phyloP scores from a whole-genome alignment of 2,888 invertebrate species.

The Himalopsyche anomala region DNA sequence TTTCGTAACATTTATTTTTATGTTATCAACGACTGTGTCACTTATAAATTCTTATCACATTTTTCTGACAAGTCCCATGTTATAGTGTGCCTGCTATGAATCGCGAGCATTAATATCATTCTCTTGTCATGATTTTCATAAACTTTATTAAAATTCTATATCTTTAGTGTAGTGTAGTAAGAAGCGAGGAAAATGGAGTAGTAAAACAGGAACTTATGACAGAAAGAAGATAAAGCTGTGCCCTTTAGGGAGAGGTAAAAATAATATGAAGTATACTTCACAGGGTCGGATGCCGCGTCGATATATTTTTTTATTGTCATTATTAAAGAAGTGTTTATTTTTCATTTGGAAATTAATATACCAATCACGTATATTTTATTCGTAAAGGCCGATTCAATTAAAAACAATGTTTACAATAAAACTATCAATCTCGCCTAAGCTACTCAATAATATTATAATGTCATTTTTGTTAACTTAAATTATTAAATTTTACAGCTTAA shows the following conservation, averaged over 20 bases:
- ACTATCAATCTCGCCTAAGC: no score
- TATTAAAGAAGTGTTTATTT: no score
- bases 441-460: no score
- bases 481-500: no score
- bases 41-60: conserved; percentile 38
- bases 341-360: no score
- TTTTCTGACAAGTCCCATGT: conserved; percentile 35
- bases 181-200: conserved; percentile 20
- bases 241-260: conserved; percentile 34
- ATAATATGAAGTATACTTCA: background rate
- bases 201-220: conserved; percentile 42
- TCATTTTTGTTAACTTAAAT: no score
- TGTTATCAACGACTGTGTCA: background rate
- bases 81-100: conserved; percentile 35
- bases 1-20: no score
- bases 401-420: no score
- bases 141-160: conserved; percentile 40
- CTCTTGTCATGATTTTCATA: conserved; percentile 39
- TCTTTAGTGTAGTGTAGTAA: conserved; percentile 35
- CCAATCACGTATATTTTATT: no score
- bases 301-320: background rate
- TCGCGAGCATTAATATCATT: conserved; percentile 26
- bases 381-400: no score
- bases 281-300: background rate
- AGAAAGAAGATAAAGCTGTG: conserved; percentile 35